Percentiles rank a stretch among this genome's conserved stretches.
Evolutionary conservation across 2,797 vertebrate species (phyloP).

Genomic region (Diglossa cyanea): DNA sequence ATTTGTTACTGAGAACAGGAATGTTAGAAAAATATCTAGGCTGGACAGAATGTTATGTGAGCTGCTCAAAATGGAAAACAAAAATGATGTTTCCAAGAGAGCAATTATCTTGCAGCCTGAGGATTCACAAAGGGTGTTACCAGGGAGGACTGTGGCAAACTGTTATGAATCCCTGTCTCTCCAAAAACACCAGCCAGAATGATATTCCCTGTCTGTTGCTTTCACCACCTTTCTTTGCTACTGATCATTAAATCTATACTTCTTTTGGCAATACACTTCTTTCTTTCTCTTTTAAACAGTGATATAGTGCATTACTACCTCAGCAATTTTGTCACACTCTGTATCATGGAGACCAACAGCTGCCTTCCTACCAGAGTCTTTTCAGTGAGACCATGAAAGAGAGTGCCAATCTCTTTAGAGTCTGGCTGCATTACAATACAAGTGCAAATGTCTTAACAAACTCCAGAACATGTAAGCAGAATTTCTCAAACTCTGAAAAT

Average conservation of each 20-base stretch:
- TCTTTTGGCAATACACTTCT: fast-evolving
- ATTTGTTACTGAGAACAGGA: not conserved
- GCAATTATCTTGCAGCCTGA: not conserved
- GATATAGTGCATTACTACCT: not conserved
- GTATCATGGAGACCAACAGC: not conserved
- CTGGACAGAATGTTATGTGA: not conserved
- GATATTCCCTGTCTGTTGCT: not conserved
- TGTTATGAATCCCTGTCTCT: not conserved
- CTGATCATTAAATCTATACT: not conserved
- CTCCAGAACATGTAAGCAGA: not conserved
- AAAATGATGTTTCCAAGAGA: not conserved
- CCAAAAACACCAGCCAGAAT: not conserved
- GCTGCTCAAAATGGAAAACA: not conserved
- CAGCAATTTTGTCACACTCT: not conserved
- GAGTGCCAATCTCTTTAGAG: not conserved
- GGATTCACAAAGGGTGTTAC: not conserved
- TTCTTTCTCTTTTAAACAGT: not conserved
- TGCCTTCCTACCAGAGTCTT: not conserved
- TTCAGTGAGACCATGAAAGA: not conserved
- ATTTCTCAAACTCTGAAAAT: not conserved
- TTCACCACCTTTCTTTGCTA: not conserved
- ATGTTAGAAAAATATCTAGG: not conserved
- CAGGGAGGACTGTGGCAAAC: not conserved
- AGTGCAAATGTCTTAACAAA: not conserved
- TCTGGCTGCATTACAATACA: not conserved